Evolutionary conservation across 2,888 invertebrate genomes (phyloP).

Genomic region (Trypoxylon attenuatum): DNA sequence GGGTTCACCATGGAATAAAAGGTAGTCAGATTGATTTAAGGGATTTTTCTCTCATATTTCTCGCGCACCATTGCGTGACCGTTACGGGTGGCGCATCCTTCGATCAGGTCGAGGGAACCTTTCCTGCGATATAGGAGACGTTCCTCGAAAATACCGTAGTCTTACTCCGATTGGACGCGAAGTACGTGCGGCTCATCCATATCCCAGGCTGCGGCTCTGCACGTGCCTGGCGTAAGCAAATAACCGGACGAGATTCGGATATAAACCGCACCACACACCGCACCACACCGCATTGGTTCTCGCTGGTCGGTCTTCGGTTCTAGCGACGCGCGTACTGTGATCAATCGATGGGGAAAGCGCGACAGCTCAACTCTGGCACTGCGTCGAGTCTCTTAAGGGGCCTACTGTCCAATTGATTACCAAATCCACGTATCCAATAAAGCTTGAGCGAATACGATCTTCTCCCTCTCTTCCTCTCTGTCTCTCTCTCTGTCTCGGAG

Average conservation of each 20-base stretch:
- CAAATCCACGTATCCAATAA: conserved; percentile 47
- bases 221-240: conserved; percentile 37
- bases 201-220: conserved; percentile 21
- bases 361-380: conserved; percentile 29
- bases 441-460: too few relatives aligned
- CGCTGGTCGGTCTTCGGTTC: background rate
- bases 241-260: conserved; percentile 42
- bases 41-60: background rate
- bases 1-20: too few relatives aligned
- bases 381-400: conserved; percentile 37
- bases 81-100: background rate
- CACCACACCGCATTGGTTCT: background rate
- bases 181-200: conserved; percentile 25
- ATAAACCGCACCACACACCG: conserved; percentile 24
- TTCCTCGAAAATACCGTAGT: background rate
- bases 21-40: background rate
- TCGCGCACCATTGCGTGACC: background rate
- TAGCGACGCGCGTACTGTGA: background rate
- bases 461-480: too few relatives aligned
- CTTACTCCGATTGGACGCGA: conserved; percentile 6
- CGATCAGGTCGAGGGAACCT: background rate
- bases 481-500: background rate
- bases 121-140: background rate
- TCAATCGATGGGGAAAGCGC: conserved; percentile 10
- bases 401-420: conserved; percentile 46